These are phyloP conservation scores for Sarcophaga variegata DNA, from an alignment of 2,888 invertebrate genomes.

Conservation along the genomic window DNA sequence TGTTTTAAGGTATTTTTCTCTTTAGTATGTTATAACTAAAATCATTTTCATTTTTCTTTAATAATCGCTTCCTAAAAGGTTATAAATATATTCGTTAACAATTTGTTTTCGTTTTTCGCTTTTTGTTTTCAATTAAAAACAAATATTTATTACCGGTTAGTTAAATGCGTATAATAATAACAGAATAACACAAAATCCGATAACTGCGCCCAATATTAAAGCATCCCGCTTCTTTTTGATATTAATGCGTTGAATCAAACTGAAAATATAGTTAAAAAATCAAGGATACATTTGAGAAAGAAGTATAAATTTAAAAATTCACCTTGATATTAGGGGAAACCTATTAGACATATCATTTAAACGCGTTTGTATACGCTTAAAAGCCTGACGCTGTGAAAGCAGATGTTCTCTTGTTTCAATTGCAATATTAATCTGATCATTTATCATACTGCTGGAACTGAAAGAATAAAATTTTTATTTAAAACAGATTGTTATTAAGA, in stretches of 20 bases:
- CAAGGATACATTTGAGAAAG: background rate
- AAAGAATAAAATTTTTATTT: background rate
- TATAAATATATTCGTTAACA: slow-evolving; percentile 57
- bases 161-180: slow-evolving; percentile 91
- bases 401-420: slow-evolving; percentile 98
- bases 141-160: slow-evolving; percentile 78
- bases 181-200: slow-evolving; percentile 94
- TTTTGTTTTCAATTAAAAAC: slow-evolving; percentile 14
- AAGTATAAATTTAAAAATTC: background rate
- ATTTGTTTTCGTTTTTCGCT: slow-evolving; percentile 24
- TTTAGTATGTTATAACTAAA: slow-evolving; percentile 10
- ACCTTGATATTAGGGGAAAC: slow-evolving; percentile 88
- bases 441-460: slow-evolving; percentile 95
- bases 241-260: slow-evolving; percentile 95
- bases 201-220: slow-evolving; percentile 93
- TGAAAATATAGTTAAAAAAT: slow-evolving; percentile 76
- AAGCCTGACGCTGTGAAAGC: slow-evolving; percentile 92
- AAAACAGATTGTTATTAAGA: background rate
- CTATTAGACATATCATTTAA: slow-evolving; percentile 95
- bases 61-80: slow-evolving; percentile 10
- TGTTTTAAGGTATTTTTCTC: slow-evolving; percentile 1
- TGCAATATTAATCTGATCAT: slow-evolving; percentile 98
- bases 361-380: slow-evolving; percentile 94
- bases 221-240: slow-evolving; percentile 96
- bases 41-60: slow-evolving; percentile 11